Base-by-base conservation (phyloP, 2,888 invertebrate species). In the Adelognathus sp. region DNA sequence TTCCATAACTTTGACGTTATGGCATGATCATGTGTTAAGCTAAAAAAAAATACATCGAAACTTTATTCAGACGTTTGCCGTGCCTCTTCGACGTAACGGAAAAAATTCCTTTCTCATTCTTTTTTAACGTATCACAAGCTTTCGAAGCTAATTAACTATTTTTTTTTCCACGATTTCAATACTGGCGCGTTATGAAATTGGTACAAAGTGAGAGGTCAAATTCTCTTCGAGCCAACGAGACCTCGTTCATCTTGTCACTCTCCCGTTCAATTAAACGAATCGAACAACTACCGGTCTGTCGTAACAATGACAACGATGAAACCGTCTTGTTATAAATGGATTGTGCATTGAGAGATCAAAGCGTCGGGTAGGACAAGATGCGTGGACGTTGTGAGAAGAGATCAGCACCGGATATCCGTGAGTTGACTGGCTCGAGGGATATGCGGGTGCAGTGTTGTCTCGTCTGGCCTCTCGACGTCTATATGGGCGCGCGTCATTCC, bases 351-450 rank as follows among this genome's bases (percentile, higher is more conserved):
- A 29, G 46, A 61, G 50, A 61, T 67, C 24, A 27, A 61, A 33
- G 60, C 39, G 41, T 66, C 24, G 70, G 66, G 18, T 36, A 63
- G 41, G 63, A 52, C 16, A 66, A 54, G 79, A 79, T 72, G 54
- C 52, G 61, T 71, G 76, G 41, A 79, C 58, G 50, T 67, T 52
- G 69, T 58, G n/a, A 72, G 81, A 85, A 61, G n/a, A 72, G 81
- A 85, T 84, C 84, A 77, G 81, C 84, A 87, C 89, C 89, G 89
- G 89, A 89, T 89, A 89, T 89, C 88, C 88, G 89, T 85, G 87
- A 88, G 84, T 84, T 84, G 88, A 86, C 86, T 84, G 83, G 81
- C 71, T 72, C 72, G 73, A 82, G 84, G 82, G 80, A 85, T 84
- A 88, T 88, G 88, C 89, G 89, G 89, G 88, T 84, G 79, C 82